Evolutionary conservation across 1,140 invertebrate genomes (phyloP), one percentile per base, ranked within the genome.

Genomic region (Aphelinus certus): DNA sequence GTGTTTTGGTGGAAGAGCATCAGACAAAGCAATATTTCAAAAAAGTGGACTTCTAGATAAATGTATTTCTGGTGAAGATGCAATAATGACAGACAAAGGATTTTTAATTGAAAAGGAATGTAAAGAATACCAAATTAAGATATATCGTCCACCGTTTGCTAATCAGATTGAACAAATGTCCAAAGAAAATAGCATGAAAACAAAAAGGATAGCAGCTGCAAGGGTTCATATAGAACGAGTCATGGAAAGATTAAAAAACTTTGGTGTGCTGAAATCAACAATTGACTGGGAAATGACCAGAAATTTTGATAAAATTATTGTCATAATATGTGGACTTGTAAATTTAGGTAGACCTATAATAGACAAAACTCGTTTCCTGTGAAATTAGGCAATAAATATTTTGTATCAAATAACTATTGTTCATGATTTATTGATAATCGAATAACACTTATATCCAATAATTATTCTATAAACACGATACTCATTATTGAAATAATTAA

Each of bases 221-320:
- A 77, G 70, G 64, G 75, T 77, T 1, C 73, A 79, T 45, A 51
- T 79, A 9, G 71, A 79, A 66, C 10, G 71, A 9, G 71, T 77
- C 45, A 84, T 81, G 66, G 53, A 81, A 69, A 78, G 79, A 76
- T 76, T 81, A 9, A 84, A 82, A 83, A 76, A 66, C 46, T 83
- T 78, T 73, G 69, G 77, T 64, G 78, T 83, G 26, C 55, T 79
- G 10, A 67, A 46, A 49, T 70, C 62, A 56, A 80, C 53, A 47
- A 62, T 82, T 7, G 64, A 72, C 2, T 71, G 64, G 43, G 45
- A 53, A 9, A 57, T 78, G 42, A 43, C 71, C 2, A 42, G 56
- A 56, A 56, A 57, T 45, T 42, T 72, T 48, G 67, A 76, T 43
- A 61, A 76, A 45, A 73, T 73, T 63, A 67, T 78, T 9, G 61